These are phyloP conservation scores for Rhagonycha lutea DNA, from an alignment of 2,888 invertebrate genomes.

Conservation along the genomic window DNA sequence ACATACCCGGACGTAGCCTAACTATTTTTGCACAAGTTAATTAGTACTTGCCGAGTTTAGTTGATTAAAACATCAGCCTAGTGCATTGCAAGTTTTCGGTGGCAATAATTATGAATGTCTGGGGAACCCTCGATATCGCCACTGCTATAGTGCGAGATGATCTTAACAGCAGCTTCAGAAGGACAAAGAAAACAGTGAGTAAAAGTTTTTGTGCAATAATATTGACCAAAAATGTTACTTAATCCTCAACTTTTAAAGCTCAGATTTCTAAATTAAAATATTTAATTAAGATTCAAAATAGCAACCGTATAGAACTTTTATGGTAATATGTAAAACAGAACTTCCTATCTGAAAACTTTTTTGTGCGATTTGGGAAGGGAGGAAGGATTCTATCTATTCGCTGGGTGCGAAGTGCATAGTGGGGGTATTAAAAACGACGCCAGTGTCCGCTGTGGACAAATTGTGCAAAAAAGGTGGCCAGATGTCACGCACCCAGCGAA, in stretches of 20 bases:
- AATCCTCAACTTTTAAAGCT: neutral
- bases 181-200: conserved; percentile 49
- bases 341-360: no score
- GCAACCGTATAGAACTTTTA: no score
- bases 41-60: neutral
- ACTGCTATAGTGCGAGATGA: conserved; percentile 75
- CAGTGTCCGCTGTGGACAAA: no score
- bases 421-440: no score
- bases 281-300: no score
- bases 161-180: conserved; percentile 57
- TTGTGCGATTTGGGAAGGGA: no score
- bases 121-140: conserved; percentile 65
- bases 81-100: neutral
- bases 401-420: no score
- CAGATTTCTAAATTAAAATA: no score
- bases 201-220: conserved; percentile 1
- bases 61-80: neutral
- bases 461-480: no score
- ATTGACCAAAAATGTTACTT: neutral
- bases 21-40: conserved; percentile 29
- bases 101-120: conserved; percentile 67
- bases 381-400: no score
- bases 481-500: no score
- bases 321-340: no score
- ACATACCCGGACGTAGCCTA: conserved; percentile 33